Percentiles rank a stretch among this genome's conserved stretches.
These are phyloP conservation scores for Stegana nigrithorax DNA, from an alignment of 2,888 invertebrate genomes.

Conservation along the genomic window DNA sequence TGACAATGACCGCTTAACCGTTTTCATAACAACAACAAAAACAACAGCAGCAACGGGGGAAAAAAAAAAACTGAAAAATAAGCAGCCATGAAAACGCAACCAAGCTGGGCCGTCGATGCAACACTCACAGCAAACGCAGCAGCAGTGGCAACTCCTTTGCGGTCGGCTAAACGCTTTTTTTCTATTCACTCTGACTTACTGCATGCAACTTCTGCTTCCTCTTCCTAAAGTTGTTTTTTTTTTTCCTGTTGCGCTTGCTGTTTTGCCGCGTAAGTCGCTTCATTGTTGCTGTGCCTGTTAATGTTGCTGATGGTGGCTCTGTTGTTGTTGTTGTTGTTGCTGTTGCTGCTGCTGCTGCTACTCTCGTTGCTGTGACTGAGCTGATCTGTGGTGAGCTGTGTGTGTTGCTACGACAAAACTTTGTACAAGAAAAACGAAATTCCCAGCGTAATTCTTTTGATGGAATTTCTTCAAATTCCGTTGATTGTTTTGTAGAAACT, in stretches of 20 bases:
- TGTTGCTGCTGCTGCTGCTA: constrained; percentile 3
- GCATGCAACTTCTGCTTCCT: too few species aligned
- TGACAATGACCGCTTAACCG: constrained; percentile 53
- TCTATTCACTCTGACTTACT: too few species aligned
- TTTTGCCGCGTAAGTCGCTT: too few species aligned
- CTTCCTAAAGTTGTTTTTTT: too few species aligned
- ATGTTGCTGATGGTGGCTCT: neutral
- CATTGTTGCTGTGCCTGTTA: too few species aligned
- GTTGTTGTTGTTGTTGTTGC: neutral
- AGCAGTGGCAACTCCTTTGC: neutral
- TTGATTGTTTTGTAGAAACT: constrained; percentile 20
- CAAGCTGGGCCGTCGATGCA: too few species aligned
- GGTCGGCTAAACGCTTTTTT: too few species aligned
- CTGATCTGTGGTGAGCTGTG: too few species aligned
- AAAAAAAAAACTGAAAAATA: constrained; percentile 1
- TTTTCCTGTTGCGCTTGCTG: too few species aligned
- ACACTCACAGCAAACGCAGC: too few species aligned
- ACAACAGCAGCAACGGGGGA: neutral
- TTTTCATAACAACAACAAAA: constrained; percentile 14
- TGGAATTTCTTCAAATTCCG: constrained; percentile 55
- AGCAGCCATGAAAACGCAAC: constrained; percentile 8
- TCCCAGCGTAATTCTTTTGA: constrained; percentile 60
- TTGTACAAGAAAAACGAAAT: constrained; percentile 46
- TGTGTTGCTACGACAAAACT: constrained; percentile 22
- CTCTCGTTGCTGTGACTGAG: constrained; percentile 4